phyloP scores from a whole-genome alignment of 2,888 invertebrate genomes.

The Diachrysia chrysitis region DNA sequence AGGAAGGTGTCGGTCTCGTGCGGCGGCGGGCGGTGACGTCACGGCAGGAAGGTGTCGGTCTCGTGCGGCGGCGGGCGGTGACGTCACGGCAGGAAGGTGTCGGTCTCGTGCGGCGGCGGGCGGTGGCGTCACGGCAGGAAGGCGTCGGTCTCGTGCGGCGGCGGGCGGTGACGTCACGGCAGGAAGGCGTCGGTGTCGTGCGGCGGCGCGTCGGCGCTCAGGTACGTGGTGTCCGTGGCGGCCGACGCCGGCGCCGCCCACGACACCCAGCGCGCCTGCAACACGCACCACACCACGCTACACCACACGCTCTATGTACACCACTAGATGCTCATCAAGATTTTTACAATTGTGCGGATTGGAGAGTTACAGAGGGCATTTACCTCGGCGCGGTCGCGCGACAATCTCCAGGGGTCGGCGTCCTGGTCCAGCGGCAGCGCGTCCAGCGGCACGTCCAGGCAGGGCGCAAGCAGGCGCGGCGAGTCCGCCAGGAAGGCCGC shows the following conservation, averaged over 20 bases:
- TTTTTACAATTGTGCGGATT: background rate
- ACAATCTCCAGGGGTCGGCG: constrained; percentile 63
- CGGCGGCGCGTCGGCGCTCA: constrained; percentile 73
- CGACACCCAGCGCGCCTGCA: constrained; percentile 76
- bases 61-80: constrained; percentile 66
- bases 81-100: constrained; percentile 70
- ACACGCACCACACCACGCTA: background rate
- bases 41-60: constrained; percentile 69
- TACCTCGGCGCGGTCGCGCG: constrained; percentile 69
- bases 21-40: constrained; percentile 65
- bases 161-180: constrained; percentile 28
- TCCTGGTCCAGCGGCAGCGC: constrained; percentile 92
- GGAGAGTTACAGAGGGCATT: background rate
- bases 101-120: constrained; percentile 62
- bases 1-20: constrained; percentile 69
- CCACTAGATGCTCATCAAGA: background rate
- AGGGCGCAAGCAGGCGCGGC: constrained; percentile 93
- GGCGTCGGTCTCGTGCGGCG: too few relatives aligned
- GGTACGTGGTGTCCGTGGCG: constrained; percentile 76
- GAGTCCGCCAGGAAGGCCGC: constrained; percentile 94
- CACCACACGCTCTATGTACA: too few relatives aligned
- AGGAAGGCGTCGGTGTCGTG: constrained; percentile 69
- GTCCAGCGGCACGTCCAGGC: constrained; percentile 93
- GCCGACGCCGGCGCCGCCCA: constrained; percentile 77
- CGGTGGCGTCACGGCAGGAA: background rate